These are phyloP conservation scores for Horisme vitalbata DNA, from an alignment of 2,888 invertebrate species.

Conservation along the genomic window DNA sequence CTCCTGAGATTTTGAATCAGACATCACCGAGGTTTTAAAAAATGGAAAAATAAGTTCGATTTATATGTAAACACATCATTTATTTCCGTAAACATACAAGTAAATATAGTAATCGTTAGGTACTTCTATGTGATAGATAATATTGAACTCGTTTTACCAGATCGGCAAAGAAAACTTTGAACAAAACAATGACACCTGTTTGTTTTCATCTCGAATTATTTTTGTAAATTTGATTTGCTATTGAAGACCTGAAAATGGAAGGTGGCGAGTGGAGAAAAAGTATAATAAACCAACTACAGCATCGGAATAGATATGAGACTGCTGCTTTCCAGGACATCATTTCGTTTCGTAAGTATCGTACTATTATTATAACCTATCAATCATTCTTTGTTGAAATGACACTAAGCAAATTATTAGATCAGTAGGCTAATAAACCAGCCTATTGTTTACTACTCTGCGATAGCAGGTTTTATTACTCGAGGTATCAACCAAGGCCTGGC, in stretches of 20 bases:
- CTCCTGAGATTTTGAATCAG: too few species aligned
- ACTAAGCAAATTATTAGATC: slow-evolving; percentile 35
- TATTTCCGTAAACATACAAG: too few species aligned
- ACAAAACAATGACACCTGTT: slow-evolving; percentile 43
- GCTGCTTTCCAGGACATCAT: slow-evolving; percentile 91
- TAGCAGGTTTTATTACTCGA: slow-evolving; percentile 10
- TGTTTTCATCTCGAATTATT: slow-evolving; percentile 62
- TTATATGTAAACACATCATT: too few species aligned
- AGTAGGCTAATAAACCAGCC: slow-evolving; percentile 36
- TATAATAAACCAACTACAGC: slow-evolving; percentile 87
- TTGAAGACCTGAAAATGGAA: slow-evolving; percentile 62
- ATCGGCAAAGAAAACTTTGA: not conserved
- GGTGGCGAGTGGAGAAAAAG: slow-evolving; percentile 86
- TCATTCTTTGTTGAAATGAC: slow-evolving; percentile 36
- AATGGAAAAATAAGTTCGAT: too few species aligned
- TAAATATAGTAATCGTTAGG: too few species aligned
- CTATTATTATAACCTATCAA: too few species aligned
- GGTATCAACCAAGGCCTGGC: too few species aligned
- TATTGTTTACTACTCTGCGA: slow-evolving; percentile 37
- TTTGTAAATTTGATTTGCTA: slow-evolving; percentile 42
- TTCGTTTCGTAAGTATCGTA: slow-evolving; percentile 88
- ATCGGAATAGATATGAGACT: slow-evolving; percentile 89
- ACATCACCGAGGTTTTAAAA: too few species aligned
- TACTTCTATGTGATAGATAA: too few species aligned
- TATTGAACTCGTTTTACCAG: not conserved